These are phyloP conservation scores for Saccopteryx leptura DNA, from an alignment of 2,113 vertebrate species.

Conservation along the genomic window DNA sequence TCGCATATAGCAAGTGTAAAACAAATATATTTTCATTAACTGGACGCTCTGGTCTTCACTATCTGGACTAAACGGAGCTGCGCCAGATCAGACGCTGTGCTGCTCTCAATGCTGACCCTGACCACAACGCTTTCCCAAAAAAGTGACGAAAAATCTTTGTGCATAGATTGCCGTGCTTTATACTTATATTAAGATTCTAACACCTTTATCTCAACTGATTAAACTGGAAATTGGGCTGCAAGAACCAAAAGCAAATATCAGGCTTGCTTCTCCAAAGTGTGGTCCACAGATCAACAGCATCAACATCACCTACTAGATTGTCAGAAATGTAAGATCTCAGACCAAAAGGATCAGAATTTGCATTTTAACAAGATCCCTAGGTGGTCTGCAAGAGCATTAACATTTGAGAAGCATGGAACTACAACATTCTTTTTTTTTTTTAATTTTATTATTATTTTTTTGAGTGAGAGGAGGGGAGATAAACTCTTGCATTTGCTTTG, in stretches of 20 bases:
- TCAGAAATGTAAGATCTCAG: slow-evolving; percentile 12
- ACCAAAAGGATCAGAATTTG: neutral
- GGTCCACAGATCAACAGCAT: neutral
- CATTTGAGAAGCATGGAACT: neutral
- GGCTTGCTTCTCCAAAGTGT: neutral
- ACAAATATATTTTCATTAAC: neutral
- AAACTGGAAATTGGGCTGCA: neutral
- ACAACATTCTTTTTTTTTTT: neutral
- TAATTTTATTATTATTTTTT: too few relatives aligned
- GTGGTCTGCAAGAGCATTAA: neutral
- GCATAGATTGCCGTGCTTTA: neutral
- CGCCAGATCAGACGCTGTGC: neutral
- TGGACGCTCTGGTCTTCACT: neutral
- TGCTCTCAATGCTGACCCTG: neutral
- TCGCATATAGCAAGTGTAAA: neutral
- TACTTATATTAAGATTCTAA: slow-evolving; percentile 9
- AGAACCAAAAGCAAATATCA: neutral
- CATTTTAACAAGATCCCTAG: neutral
- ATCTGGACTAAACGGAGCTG: neutral
- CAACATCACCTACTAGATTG: neutral
- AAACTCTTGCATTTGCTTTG: too few relatives aligned
- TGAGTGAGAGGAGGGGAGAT: too few relatives aligned
- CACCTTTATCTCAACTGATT: neutral
- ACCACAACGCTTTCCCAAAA: neutral
- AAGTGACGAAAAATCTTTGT: neutral